A percentile compares a stretch with the other conserved stretches of the same genome.
phyloP scores from a whole-genome alignment of 2,113 vertebrate genomes.

The Jaculus jaculus region DNA sequence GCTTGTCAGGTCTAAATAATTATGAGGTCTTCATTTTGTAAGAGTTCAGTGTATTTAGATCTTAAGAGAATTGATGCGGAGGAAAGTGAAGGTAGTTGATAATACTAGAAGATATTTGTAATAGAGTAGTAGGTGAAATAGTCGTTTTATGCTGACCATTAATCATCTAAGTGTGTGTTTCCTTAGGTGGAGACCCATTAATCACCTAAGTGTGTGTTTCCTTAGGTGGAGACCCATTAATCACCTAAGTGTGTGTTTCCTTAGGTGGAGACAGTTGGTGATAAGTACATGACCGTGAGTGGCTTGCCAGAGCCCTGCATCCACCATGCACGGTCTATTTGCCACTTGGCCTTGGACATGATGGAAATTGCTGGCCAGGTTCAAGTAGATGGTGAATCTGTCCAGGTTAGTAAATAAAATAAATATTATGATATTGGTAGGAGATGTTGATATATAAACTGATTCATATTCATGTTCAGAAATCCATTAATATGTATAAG shows the following conservation, averaged over 20 bases:
- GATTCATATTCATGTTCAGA: not conserved
- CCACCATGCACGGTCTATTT: constrained; percentile 97
- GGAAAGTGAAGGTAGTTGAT: not conserved
- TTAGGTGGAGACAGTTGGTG: constrained; percentile 98
- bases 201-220: constrained; percentile 11
- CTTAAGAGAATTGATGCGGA: not conserved
- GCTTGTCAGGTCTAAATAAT: not conserved
- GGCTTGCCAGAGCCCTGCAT: constrained; percentile 97
- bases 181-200: constrained; percentile 93
- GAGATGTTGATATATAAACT: not conserved
- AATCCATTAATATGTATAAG: not conserved
- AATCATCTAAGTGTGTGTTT: constrained; percentile 9
- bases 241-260: not conserved
- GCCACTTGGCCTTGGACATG: constrained; percentile 98
- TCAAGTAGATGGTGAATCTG: constrained; percentile 95
- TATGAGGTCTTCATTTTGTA: not conserved
- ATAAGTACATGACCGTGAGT: constrained; percentile 99
- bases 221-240: constrained; percentile 93
- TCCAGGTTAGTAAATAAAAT: constrained; percentile 89
- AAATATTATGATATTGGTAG: not conserved
- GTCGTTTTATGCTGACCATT: not conserved
- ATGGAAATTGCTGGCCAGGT: constrained; percentile 99
- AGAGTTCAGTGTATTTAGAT: not conserved
- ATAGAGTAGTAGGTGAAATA: not conserved
- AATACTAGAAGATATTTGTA: not conserved